phyloP scores from a whole-genome alignment of 2,797 vertebrate species.

The Urosaurus nigricauda region DNA sequence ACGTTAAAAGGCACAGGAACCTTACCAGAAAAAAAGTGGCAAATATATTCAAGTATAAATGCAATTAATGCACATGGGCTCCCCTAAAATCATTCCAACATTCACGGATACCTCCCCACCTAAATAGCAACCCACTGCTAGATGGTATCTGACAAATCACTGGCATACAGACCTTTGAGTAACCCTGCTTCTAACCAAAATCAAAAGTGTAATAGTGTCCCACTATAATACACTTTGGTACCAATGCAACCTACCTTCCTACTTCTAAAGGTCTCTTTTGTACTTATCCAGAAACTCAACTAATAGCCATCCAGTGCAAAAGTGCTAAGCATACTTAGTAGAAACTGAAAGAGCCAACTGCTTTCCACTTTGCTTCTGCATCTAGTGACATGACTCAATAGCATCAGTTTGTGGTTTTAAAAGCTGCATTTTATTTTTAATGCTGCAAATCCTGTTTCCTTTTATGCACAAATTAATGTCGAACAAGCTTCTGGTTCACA shows the following conservation, averaged over 20 bases:
- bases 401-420: fast-evolving
- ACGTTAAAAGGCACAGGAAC: background rate
- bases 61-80: background rate
- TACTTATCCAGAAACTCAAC: background rate
- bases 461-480: background rate
- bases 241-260: background rate
- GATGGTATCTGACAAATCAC: too few relatives aligned
- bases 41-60: background rate
- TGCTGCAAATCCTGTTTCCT: background rate
- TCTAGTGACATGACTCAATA: constrained; percentile 1
- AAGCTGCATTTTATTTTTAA: background rate
- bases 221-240: background rate
- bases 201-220: background rate
- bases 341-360: constrained; percentile 38
- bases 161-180: too few relatives aligned
- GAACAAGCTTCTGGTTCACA: background rate
- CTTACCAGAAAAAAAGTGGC: background rate
- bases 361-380: fast-evolving
- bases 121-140: background rate
- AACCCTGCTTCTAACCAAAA: background rate
- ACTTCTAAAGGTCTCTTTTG: background rate
- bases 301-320: background rate
- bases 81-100: background rate
- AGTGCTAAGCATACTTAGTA: too few relatives aligned
- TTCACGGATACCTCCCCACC: background rate